Conservation (phyloP, 2,797 vertebrate genomes). For the Rhinichthys osculus region DNA sequence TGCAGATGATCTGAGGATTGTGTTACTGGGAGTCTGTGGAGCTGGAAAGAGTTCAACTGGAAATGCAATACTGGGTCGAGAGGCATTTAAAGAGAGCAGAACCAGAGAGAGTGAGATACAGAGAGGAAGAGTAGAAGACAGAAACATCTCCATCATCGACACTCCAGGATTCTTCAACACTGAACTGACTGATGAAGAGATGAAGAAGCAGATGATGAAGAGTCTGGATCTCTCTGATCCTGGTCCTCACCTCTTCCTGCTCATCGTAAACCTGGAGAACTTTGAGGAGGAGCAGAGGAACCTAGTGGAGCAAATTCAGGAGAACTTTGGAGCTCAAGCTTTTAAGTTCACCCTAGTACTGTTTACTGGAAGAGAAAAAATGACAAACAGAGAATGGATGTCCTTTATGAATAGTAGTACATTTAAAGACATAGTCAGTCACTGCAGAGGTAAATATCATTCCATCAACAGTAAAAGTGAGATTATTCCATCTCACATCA, state of each 20-base stretch:
- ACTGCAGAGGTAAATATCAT: too few relatives aligned
- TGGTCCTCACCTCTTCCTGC: conserved; percentile 39
- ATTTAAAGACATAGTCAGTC: too few relatives aligned
- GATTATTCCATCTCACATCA: too few relatives aligned
- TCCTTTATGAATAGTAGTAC: too few relatives aligned
- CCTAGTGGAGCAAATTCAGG: conserved; percentile 54
- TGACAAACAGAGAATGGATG: not conserved
- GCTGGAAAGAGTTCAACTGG: not conserved
- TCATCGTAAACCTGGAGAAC: conserved; percentile 37
- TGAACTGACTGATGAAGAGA: not conserved
- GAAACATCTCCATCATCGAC: conserved; percentile 46
- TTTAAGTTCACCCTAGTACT: conserved; percentile 61
- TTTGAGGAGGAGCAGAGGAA: conserved; percentile 63
- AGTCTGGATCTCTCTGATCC: not conserved
- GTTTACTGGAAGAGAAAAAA: conserved; percentile 59
- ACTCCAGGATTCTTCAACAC: conserved; percentile 54
- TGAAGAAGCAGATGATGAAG: not conserved
- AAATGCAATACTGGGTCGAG: conserved; percentile 1
- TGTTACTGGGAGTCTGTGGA: not conserved
- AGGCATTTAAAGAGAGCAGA: not conserved
- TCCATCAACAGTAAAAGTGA: too few relatives aligned
- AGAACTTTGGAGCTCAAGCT: conserved; percentile 61
- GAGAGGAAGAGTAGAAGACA: not conserved
- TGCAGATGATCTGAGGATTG: not conserved
- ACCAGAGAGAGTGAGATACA: conserved; percentile 35